Evolutionary conservation across 1,140 invertebrate species (phyloP).

Genomic region (Globodera ellingtonae): DNA sequence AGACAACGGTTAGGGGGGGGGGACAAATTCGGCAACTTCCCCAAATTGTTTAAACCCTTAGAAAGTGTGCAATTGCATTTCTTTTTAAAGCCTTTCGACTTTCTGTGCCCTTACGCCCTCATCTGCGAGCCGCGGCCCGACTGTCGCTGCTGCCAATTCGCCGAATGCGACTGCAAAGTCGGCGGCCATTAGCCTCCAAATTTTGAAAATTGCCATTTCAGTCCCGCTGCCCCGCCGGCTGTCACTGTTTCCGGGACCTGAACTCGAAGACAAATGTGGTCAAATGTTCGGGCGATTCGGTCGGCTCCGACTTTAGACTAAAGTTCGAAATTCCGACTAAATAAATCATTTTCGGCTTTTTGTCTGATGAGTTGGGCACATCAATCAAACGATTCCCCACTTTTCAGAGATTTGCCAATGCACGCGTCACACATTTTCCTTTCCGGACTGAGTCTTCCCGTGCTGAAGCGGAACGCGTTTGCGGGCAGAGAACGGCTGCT

Average conservation of each 20-base stretch:
- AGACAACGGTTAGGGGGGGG: not conserved
- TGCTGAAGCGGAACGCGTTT: slow-evolving; percentile 50
- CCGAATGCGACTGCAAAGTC: slow-evolving; percentile 58
- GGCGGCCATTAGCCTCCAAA: too few species aligned
- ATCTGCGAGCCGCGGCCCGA: slow-evolving; percentile 47
- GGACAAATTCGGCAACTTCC: too few species aligned
- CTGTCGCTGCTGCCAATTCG: slow-evolving; percentile 60
- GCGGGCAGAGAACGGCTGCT: slow-evolving; percentile 44
- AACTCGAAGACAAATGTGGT: slow-evolving; percentile 31
- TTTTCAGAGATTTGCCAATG: slow-evolving; percentile 50
- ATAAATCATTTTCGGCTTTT: too few species aligned
- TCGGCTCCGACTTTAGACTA: not conserved
- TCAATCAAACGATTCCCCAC: not conserved
- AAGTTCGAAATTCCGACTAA: not conserved
- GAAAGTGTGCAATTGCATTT: slow-evolving; percentile 8
- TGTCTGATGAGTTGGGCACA: too few species aligned
- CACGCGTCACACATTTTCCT: slow-evolving; percentile 57
- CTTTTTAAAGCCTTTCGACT: slow-evolving; percentile 27
- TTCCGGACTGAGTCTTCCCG: slow-evolving; percentile 41
- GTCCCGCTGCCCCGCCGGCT: slow-evolving; percentile 52
- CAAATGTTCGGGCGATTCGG: slow-evolving; percentile 18
- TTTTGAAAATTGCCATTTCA: not conserved
- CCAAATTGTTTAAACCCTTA: not conserved
- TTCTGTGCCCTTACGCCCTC: slow-evolving; percentile 43
- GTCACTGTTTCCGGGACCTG: slow-evolving; percentile 55